Evolutionary conservation across 2,113 vertebrate genomes (phyloP), one percentile per base, ranked within the genome.

Genomic region (Lophius piscatorius): DNA sequence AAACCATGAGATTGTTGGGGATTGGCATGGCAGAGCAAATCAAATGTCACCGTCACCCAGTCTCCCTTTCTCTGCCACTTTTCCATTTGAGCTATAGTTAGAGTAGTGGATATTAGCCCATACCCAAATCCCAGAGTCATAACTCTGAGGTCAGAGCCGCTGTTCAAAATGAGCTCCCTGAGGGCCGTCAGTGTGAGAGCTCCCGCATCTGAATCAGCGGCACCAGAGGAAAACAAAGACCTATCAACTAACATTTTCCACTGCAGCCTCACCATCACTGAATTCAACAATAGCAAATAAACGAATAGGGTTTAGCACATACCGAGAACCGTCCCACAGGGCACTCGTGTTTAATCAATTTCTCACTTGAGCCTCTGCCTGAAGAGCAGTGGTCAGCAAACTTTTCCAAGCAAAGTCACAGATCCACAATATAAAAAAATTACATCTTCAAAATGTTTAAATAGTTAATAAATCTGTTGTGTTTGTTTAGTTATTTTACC

Each of bases 11-110:
- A 72, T 63, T 81, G 69, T 10, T 9, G 76, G 63, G 76, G 56
- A 78, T 76, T 76, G 55, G 63, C 31, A 56, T 48, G 51, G 79
- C 81, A 78, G 82, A 76, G 81, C 67, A 63, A 90, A 89, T 83
- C 79, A 74, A 73, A 69, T 70, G 71, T 82, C 65, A 68, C 64
- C 74, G 76, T 76, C 74, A 38, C 66, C 70, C 66, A 5, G 59
- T 58, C 68, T 76, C 44, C 46, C 39, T 48, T 41, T 62, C 58
- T 23, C 33, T 42, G 58, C 77, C 69, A 78, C 68, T 83, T 86
- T 86, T 82, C 83, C 78, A 74, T 71, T 72, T 60, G 20, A 38
- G 52, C 31, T 75, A 3, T 65, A 74, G 70, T 84, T 70, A 77
- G 76, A 21, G 29, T 76, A 18, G 38, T 10, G 66, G 67, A 40